Evolutionary conservation across 2,888 invertebrate species (phyloP).

Genomic region (Lottia gigantea): DNA sequence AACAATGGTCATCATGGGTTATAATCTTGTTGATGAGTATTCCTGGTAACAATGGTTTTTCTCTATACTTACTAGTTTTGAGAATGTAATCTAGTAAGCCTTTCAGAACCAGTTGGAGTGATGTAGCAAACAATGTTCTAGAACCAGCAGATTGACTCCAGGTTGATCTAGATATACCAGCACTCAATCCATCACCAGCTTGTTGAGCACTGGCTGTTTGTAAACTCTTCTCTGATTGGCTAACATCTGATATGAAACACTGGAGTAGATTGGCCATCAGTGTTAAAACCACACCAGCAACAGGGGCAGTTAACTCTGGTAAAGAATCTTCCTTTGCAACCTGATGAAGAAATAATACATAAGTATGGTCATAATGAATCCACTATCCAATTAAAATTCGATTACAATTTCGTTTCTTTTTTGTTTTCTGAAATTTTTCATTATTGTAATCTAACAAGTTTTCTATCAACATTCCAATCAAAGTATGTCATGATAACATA

Average conservation of each 20-base stretch:
- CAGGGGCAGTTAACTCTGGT: constrained; percentile 81
- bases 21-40: too few relatives aligned
- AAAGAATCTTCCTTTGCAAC: constrained; percentile 74
- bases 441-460: too few relatives aligned
- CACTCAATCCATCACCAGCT: not conserved
- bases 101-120: constrained; percentile 69
- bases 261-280: constrained; percentile 81
- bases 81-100: constrained; percentile 86
- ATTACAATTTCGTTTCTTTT: too few relatives aligned
- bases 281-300: constrained; percentile 83
- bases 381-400: too few relatives aligned
- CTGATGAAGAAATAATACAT: constrained; percentile 31
- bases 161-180: constrained; percentile 11
- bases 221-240: constrained; percentile 21
- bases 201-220: constrained; percentile 14
- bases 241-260: constrained; percentile 56
- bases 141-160: constrained; percentile 44
- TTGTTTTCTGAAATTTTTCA: too few relatives aligned
- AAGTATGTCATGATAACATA: too few relatives aligned
- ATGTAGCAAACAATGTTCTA: constrained; percentile 62
- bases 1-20: too few relatives aligned
- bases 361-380: too few relatives aligned
- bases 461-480: too few relatives aligned
- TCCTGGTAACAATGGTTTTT: too few relatives aligned
- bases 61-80: constrained; percentile 74